Percentiles rank a stretch among this genome's conserved stretches.
Conservation (phyloP, 2,113 vertebrate genomes). For the Engraulis encrasicolus region DNA sequence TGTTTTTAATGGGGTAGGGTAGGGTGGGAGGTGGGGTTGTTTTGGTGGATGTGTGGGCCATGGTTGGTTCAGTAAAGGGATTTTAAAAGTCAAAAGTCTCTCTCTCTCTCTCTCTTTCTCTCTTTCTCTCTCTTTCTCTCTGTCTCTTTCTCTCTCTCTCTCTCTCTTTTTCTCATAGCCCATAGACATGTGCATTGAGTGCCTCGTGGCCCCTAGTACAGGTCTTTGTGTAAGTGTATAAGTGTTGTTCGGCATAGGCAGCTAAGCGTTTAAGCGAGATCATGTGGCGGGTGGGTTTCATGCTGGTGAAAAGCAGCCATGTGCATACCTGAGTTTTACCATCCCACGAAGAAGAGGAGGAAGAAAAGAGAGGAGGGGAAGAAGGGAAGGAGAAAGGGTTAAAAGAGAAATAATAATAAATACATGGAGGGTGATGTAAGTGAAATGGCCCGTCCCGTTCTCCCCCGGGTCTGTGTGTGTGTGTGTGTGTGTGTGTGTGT, state of each 20-base stretch:
- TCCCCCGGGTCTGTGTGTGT: neutral
- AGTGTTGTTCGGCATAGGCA: neutral
- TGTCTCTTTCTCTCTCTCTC: too few species aligned
- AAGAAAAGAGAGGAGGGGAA: too few species aligned
- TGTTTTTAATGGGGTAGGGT: too few species aligned
- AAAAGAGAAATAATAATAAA: slow-evolving; percentile 9
- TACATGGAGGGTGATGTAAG: slow-evolving; percentile 26
- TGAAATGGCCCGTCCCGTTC: neutral
- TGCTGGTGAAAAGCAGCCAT: neutral
- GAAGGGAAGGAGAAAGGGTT: too few species aligned
- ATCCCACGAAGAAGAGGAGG: neutral
- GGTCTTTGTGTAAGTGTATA: neutral
- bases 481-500: too few species aligned
- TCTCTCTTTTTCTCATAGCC: too few species aligned
- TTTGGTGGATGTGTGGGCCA: too few species aligned
- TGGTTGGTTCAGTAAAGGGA: too few species aligned
- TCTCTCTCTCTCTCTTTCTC: too few species aligned
- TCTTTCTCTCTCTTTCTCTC: too few species aligned
- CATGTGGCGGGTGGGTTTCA: neutral
- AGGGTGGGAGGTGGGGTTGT: too few species aligned
- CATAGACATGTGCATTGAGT: neutral
- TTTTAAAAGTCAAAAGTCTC: too few species aligned
- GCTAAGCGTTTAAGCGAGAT: slow-evolving; percentile 15
- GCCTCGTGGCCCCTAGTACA: neutral
- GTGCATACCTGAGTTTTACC: neutral